phyloP scores from a whole-genome alignment of 1,140 invertebrate genomes.

The Leguminivora glycinivorella region DNA sequence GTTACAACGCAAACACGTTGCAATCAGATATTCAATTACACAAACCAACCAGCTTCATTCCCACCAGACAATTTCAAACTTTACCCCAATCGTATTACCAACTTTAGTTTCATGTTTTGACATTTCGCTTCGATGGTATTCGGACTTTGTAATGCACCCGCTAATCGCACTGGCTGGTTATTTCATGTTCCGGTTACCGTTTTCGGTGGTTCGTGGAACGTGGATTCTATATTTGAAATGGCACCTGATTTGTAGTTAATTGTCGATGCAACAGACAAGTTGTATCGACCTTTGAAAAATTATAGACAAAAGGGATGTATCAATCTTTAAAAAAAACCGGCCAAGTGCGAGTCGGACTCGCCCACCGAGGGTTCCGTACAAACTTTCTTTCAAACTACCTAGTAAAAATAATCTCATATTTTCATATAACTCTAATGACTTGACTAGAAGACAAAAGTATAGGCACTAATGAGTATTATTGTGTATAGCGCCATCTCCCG shows the following conservation, averaged over 20 bases:
- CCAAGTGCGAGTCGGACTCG: no score
- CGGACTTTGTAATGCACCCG: constrained; percentile 1
- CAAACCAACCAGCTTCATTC: background rate
- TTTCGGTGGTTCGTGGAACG: background rate
- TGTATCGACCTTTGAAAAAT: no score
- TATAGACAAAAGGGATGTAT: no score
- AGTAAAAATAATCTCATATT: no score
- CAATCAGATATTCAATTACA: constrained; percentile 69
- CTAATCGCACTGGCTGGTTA: background rate
- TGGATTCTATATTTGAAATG: background rate
- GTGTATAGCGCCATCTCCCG: no score
- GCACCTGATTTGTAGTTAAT: background rate
- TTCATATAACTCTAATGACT: no score
- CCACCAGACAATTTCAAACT: background rate
- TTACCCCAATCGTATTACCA: background rate
- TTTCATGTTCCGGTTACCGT: background rate
- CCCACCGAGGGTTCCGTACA: no score
- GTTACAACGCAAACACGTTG: constrained; percentile 51
- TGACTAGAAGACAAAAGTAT: no score
- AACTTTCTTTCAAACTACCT: no score
- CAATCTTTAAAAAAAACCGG: no score
- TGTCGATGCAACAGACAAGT: background rate
- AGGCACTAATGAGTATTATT: no score
- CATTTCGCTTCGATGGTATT: background rate
- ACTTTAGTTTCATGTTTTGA: background rate